Evolutionary conservation across 2,888 invertebrate species (phyloP).

Genomic region (Heteromyza rotundicornis): DNA sequence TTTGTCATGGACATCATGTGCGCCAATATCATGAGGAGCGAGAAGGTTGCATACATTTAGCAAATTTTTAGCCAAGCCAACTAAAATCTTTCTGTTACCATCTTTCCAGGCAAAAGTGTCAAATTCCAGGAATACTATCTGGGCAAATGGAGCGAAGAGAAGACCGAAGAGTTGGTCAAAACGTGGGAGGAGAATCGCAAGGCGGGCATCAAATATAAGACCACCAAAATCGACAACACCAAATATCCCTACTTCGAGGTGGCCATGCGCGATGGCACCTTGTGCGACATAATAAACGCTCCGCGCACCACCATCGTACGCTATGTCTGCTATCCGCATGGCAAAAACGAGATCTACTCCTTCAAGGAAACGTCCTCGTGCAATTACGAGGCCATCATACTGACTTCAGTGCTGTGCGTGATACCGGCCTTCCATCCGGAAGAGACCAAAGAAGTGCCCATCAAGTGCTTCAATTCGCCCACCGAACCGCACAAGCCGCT

Average conservation of each 20-base stretch:
- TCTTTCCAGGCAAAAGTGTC: slow-evolving; percentile 70
- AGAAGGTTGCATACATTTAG: slow-evolving; percentile 66
- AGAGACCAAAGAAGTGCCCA: slow-evolving; percentile 77
- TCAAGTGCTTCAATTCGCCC: slow-evolving; percentile 75
- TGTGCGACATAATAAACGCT: slow-evolving; percentile 88
- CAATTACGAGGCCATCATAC: slow-evolving; percentile 89
- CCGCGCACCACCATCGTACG: slow-evolving; percentile 81
- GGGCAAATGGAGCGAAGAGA: slow-evolving; percentile 76
- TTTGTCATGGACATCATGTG: slow-evolving; percentile 91
- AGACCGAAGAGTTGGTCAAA: slow-evolving; percentile 67
- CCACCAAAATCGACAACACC: slow-evolving; percentile 85
- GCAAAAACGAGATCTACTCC: slow-evolving; percentile 90
- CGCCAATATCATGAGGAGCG: slow-evolving; percentile 96
- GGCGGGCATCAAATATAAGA: slow-evolving; percentile 67
- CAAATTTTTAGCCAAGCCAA: background rate
- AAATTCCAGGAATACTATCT: slow-evolving; percentile 85
- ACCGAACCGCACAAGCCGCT: slow-evolving; percentile 76
- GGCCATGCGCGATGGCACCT: slow-evolving; percentile 85
- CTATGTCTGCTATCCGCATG: slow-evolving; percentile 88
- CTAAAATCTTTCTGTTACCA: too few relatives aligned
- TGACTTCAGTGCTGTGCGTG: slow-evolving; percentile 84
- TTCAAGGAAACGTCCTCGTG: slow-evolving; percentile 93
- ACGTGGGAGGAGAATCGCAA: slow-evolving; percentile 65
- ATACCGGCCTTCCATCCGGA: slow-evolving; percentile 88
- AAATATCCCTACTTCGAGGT: slow-evolving; percentile 88